Conservation (phyloP, 2,113 vertebrate species). For the Platichthys stellatus region DNA sequence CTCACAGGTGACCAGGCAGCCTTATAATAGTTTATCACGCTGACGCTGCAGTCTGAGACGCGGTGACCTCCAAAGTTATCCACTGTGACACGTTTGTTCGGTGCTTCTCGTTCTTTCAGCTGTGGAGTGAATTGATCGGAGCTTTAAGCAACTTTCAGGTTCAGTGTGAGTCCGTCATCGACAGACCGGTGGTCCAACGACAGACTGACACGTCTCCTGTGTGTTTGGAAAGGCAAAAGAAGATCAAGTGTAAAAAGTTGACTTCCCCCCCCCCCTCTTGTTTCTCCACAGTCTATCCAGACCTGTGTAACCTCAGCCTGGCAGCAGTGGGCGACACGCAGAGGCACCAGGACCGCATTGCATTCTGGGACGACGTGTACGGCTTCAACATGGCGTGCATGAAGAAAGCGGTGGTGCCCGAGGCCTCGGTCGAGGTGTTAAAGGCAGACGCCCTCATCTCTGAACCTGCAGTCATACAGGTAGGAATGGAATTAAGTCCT, state of each 20-base stretch:
- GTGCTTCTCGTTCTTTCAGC: neutral
- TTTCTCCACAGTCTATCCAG: constrained; percentile 90
- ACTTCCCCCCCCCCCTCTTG: neutral
- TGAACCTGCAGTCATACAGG: constrained; percentile 88
- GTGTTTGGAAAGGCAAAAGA: neutral
- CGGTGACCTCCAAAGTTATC: constrained; percentile 5
- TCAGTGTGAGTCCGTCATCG: neutral
- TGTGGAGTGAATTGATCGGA: neutral
- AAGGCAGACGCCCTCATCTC: constrained; percentile 88
- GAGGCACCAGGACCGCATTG: constrained; percentile 85
- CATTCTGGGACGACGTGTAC: constrained; percentile 96
- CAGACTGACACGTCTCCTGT: neutral
- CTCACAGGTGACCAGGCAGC: neutral
- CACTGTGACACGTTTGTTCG: neutral
- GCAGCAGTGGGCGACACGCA: constrained; percentile 87
- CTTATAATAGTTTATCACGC: neutral
- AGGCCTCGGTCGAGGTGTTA: constrained; percentile 89
- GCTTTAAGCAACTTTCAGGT: neutral
- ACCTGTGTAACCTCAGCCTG: constrained; percentile 90
- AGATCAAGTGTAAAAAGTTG: too few relatives aligned
- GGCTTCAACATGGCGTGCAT: constrained; percentile 97
- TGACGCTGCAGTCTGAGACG: neutral
- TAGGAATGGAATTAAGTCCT: constrained; percentile 55
- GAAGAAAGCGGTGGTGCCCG: constrained; percentile 91
- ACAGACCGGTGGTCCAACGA: neutral